phyloP scores from a whole-genome alignment of 2,888 invertebrate genomes.

The Ectemnius continuus region DNA sequence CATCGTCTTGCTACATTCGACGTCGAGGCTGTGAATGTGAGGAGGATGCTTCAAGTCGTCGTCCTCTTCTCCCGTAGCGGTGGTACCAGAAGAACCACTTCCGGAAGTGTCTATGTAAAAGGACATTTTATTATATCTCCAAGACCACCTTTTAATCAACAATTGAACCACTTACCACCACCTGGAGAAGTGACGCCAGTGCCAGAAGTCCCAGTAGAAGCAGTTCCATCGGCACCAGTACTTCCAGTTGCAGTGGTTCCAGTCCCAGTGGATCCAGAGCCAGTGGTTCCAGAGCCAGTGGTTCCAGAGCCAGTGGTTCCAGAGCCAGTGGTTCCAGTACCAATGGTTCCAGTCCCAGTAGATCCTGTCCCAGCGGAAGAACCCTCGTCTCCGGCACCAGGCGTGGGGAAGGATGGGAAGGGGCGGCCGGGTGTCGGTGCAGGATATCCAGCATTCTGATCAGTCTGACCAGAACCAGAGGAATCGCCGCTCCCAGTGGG shows the following conservation, averaged over 20 bases:
- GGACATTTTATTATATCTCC: no score
- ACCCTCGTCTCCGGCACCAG: neutral
- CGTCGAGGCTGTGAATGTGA: slow-evolving; percentile 87
- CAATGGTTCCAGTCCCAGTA: slow-evolving; percentile 50
- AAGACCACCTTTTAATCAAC: no score
- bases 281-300: slow-evolving; percentile 13
- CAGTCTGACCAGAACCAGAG: slow-evolving; percentile 1
- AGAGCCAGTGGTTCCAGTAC: slow-evolving; percentile 26
- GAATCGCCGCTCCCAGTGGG: neutral
- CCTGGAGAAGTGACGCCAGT: neutral
- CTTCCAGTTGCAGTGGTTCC: slow-evolving; percentile 56
- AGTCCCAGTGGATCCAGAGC: slow-evolving; percentile 8
- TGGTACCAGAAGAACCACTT: neutral
- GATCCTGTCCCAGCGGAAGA: neutral
- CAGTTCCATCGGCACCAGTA: neutral
- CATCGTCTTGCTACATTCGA: slow-evolving; percentile 89
- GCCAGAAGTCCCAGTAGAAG: neutral
- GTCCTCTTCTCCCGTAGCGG: slow-evolving; percentile 62
- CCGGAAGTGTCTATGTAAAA: neutral
- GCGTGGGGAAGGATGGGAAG: neutral
- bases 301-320: neutral
- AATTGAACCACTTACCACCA: no score
- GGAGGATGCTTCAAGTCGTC: slow-evolving; percentile 86
- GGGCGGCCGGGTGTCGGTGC: slow-evolving; percentile 12
- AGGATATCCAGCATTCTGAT: slow-evolving; percentile 24